A percentile compares a stretch with the other conserved stretches of the same genome.
Evolutionary conservation across 2,113 vertebrate species (phyloP).

Genomic region (Rhagologus leucostigma): DNA sequence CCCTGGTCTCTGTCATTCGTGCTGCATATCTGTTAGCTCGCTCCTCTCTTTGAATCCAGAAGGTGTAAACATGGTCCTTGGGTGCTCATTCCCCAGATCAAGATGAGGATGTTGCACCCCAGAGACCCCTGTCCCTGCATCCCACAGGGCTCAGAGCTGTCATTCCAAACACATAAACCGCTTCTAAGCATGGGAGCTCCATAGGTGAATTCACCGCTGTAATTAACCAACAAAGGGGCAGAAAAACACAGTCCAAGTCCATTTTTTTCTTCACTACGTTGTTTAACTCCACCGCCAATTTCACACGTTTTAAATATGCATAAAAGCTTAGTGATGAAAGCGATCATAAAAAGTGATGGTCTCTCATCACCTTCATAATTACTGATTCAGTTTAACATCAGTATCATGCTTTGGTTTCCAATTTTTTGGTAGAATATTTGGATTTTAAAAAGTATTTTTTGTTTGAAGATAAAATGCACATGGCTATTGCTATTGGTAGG

Average conservation of each 20-base stretch:
- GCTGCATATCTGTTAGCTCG: neutral
- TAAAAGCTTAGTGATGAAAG: neutral
- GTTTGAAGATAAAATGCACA: neutral
- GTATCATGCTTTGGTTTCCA: neutral
- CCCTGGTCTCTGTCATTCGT: rapidly evolving
- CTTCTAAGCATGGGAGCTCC: neutral
- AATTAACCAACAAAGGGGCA: neutral
- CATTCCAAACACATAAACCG: neutral
- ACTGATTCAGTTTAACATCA: neutral
- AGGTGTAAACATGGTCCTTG: neutral
- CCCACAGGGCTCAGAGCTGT: neutral
- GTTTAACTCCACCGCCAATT: neutral
- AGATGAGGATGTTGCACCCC: neutral
- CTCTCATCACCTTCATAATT: neutral
- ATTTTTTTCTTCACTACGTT: rapidly evolving
- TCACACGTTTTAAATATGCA: neutral
- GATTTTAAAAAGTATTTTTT: neutral
- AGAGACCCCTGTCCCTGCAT: neutral
- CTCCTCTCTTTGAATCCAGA: neutral
- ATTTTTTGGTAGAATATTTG: neutral
- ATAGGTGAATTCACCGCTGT: neutral
- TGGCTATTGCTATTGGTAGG: neutral
- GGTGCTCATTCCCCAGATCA: neutral
- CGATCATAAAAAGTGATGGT: neutral
- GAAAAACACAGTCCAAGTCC: neutral